Evolutionary conservation across 2,888 invertebrate species (phyloP), one percentile per base, ranked within the genome.

Genomic region (Steinernema scapterisci): DNA sequence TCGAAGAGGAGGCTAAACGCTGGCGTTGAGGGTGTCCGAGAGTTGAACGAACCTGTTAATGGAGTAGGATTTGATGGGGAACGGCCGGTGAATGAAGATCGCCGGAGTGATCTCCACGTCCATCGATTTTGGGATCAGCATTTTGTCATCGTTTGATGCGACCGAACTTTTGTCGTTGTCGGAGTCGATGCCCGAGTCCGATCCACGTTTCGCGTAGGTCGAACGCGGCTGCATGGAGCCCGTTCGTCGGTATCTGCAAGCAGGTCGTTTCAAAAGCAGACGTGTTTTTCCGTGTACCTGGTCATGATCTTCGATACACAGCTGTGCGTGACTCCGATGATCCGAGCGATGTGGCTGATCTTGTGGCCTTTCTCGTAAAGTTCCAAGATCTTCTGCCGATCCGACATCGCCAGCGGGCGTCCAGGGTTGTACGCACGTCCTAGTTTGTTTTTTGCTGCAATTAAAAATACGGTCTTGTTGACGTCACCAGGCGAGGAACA

Each of bases 271-370:
- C 1, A 5, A 73, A 19, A 9, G 3, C 25, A 31, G 5, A 31
- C 19, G 5, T 11, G 38, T 31, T 21, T 38, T 73, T 56, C 9
- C 38, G 38, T 9, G 38, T 31, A 80, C 78, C 81, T 79, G 13
- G 81, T 79, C 85, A 85, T 85, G 56, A 85, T 84, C 75, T 85
- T 85, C 44, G 80, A 80, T 5, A 85, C 84, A 71, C 85, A 85
- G 43, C 78, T 78, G 73, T 85, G 85, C 11, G 85, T 85, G 23
- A 84, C 84, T 3, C 85, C 85, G 72, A 85, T 84, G 44, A 82
- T 76, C 19, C 82, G 75, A 0, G 84, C 85, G 71, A 85, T 85
- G 73, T 85, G 85, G 45, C 81, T 82, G 74, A 85, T 83, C 56
- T 83, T 83, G 75, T 80, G 78, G 25, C 85, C 84, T 76, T 82